Conservation (phyloP, 2,888 invertebrate species). For the Standfussiana lucernea region DNA sequence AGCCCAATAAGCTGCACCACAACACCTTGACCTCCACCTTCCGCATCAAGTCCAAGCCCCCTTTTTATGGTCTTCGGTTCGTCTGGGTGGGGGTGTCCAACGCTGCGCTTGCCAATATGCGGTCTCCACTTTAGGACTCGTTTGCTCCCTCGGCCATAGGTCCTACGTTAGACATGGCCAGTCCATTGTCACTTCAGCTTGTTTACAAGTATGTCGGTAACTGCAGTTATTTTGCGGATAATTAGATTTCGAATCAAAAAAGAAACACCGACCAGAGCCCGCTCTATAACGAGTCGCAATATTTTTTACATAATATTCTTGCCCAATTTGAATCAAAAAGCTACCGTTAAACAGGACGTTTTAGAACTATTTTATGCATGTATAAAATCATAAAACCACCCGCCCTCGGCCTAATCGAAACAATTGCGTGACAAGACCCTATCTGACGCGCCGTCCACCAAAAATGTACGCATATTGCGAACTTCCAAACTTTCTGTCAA, state of each 20-base stretch:
- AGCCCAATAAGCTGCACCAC: background rate
- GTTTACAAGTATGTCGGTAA: background rate
- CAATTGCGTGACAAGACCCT: slow-evolving; percentile 61
- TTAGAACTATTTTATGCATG: slow-evolving; percentile 33
- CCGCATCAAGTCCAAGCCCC: background rate
- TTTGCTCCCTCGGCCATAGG: background rate
- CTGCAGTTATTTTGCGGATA: background rate
- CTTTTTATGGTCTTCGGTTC: background rate
- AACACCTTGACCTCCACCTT: background rate
- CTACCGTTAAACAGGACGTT: slow-evolving; percentile 31
- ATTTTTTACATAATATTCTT: background rate
- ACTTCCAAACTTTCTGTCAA: slow-evolving; percentile 82
- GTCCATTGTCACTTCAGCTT: background rate
- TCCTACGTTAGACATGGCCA: background rate
- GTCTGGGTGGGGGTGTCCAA: background rate
- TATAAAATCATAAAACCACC: slow-evolving; percentile 36
- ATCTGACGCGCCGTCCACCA: slow-evolving; percentile 65
- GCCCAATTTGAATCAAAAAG: slow-evolving; percentile 18
- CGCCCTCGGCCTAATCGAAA: slow-evolving; percentile 40
- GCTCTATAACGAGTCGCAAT: background rate
- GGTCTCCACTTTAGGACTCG: background rate
- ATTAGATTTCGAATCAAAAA: background rate
- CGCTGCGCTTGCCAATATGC: background rate
- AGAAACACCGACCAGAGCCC: background rate
- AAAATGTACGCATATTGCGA: slow-evolving; percentile 73